These are phyloP conservation scores for Neoarius graeffei DNA, from an alignment of 2,113 vertebrate species.

Conservation along the genomic window DNA sequence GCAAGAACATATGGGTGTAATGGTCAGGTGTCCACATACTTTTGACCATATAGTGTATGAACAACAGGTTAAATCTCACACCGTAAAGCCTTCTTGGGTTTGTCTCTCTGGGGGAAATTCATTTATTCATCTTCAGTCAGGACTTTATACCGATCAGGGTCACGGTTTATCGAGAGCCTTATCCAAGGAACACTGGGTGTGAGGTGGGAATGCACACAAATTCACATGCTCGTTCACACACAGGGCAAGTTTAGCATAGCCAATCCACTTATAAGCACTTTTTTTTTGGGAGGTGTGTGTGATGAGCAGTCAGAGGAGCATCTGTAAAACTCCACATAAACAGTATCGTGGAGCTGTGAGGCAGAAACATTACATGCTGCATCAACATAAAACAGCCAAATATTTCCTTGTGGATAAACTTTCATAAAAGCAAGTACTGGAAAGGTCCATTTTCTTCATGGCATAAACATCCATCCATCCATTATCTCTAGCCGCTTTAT, in stretches of 20 bases:
- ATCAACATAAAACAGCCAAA: neutral
- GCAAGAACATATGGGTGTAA: neutral
- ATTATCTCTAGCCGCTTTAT: too few relatives aligned
- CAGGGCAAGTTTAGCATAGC: neutral
- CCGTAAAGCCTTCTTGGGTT: neutral
- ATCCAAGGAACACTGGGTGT: neutral
- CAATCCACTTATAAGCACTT: neutral
- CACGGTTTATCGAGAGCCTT: neutral
- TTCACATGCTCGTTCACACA: neutral
- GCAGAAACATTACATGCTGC: neutral
- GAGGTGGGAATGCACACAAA: neutral
- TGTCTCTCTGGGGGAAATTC: neutral
- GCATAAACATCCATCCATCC: neutral
- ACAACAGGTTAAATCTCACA: neutral
- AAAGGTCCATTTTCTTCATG: neutral
- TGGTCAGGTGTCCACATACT: neutral
- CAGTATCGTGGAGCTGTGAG: neutral
- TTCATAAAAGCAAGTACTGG: neutral
- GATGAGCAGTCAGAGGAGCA: neutral
- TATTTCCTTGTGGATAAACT: neutral
- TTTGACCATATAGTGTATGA: neutral
- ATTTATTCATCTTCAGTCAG: neutral
- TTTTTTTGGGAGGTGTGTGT: neutral
- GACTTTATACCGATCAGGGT: neutral
- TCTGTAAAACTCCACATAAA: neutral